These are phyloP conservation scores for Eumerus sabulonum DNA, from an alignment of 2,888 invertebrate genomes.

Conservation along the genomic window DNA sequence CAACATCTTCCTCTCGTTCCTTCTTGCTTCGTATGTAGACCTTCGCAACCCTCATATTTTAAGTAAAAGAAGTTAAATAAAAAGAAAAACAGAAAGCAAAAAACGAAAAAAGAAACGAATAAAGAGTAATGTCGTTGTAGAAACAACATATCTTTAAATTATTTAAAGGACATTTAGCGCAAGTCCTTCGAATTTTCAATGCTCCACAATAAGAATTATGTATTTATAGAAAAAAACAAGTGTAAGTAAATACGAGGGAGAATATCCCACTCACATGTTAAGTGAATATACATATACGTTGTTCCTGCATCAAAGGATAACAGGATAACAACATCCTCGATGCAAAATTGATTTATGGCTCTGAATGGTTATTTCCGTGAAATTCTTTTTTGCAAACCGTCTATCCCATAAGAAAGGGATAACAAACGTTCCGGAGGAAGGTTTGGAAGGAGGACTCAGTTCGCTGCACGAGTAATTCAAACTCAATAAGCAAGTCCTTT, in stretches of 20 bases:
- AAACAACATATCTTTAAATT: slow-evolving; percentile 48
- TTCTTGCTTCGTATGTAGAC: slow-evolving; percentile 1
- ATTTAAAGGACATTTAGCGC: slow-evolving; percentile 57
- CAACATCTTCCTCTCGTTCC: slow-evolving; percentile 17
- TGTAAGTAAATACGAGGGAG: neutral
- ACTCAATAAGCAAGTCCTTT: slow-evolving; percentile 34
- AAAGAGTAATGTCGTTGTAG: slow-evolving; percentile 13
- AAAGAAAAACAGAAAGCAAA: too few species aligned
- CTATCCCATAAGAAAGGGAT: slow-evolving; percentile 30
- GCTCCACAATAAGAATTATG: slow-evolving; percentile 5
- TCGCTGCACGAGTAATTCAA: slow-evolving; percentile 5
- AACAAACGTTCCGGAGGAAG: slow-evolving; percentile 10
- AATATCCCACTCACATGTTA: slow-evolving; percentile 12
- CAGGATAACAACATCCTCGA: slow-evolving; percentile 20
- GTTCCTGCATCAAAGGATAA: slow-evolving; percentile 8
- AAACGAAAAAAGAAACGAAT: neutral
- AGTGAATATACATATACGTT: slow-evolving; percentile 23
- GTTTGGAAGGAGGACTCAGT: neutral
- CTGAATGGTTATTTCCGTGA: slow-evolving; percentile 49
- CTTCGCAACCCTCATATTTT: slow-evolving; percentile 21
- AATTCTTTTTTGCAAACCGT: slow-evolving; percentile 26
- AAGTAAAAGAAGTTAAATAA: slow-evolving; percentile 16
- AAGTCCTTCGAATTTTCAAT: slow-evolving; percentile 54
- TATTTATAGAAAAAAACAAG: slow-evolving; percentile 10
- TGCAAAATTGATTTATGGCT: slow-evolving; percentile 63